These are phyloP conservation scores for Drosophila pegasa DNA, from an alignment of 2,888 invertebrate genomes.

Conservation along the genomic window DNA sequence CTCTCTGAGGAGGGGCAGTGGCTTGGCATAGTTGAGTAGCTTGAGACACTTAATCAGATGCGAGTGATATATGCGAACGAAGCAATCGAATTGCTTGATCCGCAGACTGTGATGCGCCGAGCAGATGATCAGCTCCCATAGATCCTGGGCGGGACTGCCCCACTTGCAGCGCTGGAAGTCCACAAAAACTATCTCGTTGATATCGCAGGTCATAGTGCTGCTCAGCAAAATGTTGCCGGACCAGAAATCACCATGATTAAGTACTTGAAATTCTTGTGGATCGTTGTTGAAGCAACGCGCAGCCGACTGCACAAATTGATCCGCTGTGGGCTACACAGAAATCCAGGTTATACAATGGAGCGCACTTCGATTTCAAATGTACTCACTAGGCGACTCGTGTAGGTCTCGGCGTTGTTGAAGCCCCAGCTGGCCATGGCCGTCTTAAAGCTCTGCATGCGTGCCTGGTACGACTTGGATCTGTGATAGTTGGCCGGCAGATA, in stretches of 20 bases:
- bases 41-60: conserved; percentile 78
- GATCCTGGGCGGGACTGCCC: conserved; percentile 83
- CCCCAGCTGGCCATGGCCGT: conserved; percentile 80
- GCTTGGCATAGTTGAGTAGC: conserved; percentile 74
- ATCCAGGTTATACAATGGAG: background rate
- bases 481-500: conserved; percentile 82
- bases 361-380: background rate
- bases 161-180: conserved; percentile 83
- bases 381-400: conserved; percentile 77
- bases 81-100: conserved; percentile 80
- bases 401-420: conserved; percentile 70
- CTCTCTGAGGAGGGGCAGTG: conserved; percentile 77
- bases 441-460: conserved; percentile 74
- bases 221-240: conserved; percentile 83
- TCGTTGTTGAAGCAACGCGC: conserved; percentile 73
- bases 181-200: conserved; percentile 81
- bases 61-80: conserved; percentile 80
- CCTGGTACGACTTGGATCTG: conserved; percentile 77
- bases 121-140: conserved; percentile 81
- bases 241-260: conserved; percentile 84
- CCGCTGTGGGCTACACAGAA: conserved; percentile 72
- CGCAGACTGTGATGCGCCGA: conserved; percentile 80
- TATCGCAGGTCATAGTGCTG: conserved; percentile 67
- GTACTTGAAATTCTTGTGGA: conserved; percentile 78
- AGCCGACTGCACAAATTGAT: conserved; percentile 80